Percentiles rank a stretch among this genome's conserved stretches.
Conservation (phyloP, 2,113 vertebrate genomes). For the Kobus ellipsiprymnus region DNA sequence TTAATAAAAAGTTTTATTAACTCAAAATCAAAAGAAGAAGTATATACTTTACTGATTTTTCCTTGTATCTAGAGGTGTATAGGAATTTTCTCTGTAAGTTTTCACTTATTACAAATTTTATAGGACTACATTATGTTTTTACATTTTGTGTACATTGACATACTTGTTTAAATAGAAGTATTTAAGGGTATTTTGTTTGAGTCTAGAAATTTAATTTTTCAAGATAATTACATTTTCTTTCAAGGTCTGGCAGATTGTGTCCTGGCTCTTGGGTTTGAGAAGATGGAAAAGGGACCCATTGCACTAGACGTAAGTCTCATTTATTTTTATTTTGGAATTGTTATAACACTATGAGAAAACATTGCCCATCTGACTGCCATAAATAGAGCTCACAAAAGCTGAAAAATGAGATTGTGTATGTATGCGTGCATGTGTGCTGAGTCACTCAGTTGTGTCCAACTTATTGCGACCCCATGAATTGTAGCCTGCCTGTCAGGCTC, state of each 20-base stretch:
- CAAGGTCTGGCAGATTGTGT: conserved; percentile 91
- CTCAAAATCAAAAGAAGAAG: neutral
- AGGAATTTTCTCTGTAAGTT: neutral
- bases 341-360: neutral
- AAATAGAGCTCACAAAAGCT: neutral
- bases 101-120: neutral
- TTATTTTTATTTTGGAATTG: neutral
- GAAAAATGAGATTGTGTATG: neutral
- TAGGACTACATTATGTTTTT: neutral
- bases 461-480: neutral
- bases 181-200: neutral
- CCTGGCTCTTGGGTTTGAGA: conserved; percentile 96
- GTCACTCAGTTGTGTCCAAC: neutral
- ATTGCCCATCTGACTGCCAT: neutral
- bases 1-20: conserved; percentile 8
- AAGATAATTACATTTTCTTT: conserved; percentile 61
- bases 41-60: conserved; percentile 21
- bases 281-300: conserved; percentile 90
- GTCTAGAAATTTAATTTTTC: conserved; percentile 36
- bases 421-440: neutral
- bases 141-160: neutral
- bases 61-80: neutral
- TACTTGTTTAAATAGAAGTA: conserved; percentile 24
- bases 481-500: neutral
- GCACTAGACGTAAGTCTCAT: conserved; percentile 75